phyloP scores from a whole-genome alignment of 1,140 invertebrate genomes.

The Drosophila littoralis region DNA sequence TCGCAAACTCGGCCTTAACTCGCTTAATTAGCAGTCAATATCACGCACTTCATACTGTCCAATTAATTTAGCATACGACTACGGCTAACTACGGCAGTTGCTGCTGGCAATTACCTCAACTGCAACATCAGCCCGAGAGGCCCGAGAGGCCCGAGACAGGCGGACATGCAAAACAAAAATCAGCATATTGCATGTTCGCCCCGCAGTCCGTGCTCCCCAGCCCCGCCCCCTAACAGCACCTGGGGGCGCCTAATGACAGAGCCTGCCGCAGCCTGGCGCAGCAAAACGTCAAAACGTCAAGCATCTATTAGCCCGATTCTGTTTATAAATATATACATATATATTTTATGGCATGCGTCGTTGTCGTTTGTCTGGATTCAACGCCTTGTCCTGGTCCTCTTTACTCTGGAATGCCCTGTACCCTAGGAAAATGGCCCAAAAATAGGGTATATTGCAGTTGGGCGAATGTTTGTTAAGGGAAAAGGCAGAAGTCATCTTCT shows the following conservation, averaged over 20 bases:
- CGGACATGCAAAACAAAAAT: constrained; percentile 78
- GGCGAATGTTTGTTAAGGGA: too few species aligned
- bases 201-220: not conserved
- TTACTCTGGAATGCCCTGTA: not conserved
- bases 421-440: too few species aligned
- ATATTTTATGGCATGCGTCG: constrained; percentile 29
- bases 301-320: constrained; percentile 77
- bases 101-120: constrained; percentile 62
- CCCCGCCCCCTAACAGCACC: not conserved
- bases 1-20: constrained; percentile 68
- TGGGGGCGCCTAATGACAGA: constrained; percentile 67
- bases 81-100: constrained; percentile 53
- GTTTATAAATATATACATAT: constrained; percentile 7
- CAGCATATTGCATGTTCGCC: constrained; percentile 76
- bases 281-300: constrained; percentile 80
- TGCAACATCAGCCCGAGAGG: constrained; percentile 37
- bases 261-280: constrained; percentile 50
- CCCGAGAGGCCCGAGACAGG: constrained; percentile 9
- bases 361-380: constrained; percentile 24
- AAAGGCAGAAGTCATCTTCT: too few species aligned
- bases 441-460: too few species aligned
- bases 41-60: constrained; percentile 79
- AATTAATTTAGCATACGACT: constrained; percentile 83
- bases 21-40: constrained; percentile 81
- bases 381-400: constrained; percentile 24